Evolutionary conservation across 37 sponge, comb jelly and placozoan species (phyloP).

Genomic region (Mnemiopsis leidyi): DNA sequence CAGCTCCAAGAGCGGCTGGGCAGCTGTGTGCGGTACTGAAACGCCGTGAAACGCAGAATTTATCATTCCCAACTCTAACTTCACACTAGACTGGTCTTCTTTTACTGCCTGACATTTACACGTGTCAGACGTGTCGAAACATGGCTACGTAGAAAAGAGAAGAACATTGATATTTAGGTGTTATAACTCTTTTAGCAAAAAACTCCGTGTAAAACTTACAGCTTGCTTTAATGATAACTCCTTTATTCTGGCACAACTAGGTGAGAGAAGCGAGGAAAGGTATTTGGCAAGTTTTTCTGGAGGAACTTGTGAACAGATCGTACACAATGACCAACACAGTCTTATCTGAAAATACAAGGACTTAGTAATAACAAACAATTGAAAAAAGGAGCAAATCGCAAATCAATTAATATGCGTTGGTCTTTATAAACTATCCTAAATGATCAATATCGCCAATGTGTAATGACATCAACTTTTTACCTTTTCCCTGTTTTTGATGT

Average conservation of each 20-base stretch:
- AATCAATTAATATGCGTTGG: too few species aligned
- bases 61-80: conserved; percentile 41
- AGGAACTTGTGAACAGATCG: conserved; percentile 23
- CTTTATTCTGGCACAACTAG: not conserved
- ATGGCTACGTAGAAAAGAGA: too few species aligned
- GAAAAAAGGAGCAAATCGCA: too few species aligned
- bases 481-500: conserved; percentile 62
- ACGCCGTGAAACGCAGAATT: conserved; percentile 53
- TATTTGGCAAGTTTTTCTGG: not conserved
- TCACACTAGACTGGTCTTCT: not conserved
- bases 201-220: conserved; percentile 30
- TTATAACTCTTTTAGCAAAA: too few species aligned
- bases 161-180: too few species aligned
- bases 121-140: too few species aligned
- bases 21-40: not conserved
- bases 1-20: conserved; percentile 18
- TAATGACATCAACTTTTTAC: not conserved
- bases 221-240: not conserved
- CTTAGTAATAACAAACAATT: not conserved
- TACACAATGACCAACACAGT: conserved; percentile 58
- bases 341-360: not conserved
- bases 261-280: not conserved
- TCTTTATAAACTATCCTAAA: too few species aligned
- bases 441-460: not conserved
- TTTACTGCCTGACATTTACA: not conserved